Base-by-base conservation (phyloP, 2,113 vertebrate genomes). In the Podarcis muralis region DNA sequence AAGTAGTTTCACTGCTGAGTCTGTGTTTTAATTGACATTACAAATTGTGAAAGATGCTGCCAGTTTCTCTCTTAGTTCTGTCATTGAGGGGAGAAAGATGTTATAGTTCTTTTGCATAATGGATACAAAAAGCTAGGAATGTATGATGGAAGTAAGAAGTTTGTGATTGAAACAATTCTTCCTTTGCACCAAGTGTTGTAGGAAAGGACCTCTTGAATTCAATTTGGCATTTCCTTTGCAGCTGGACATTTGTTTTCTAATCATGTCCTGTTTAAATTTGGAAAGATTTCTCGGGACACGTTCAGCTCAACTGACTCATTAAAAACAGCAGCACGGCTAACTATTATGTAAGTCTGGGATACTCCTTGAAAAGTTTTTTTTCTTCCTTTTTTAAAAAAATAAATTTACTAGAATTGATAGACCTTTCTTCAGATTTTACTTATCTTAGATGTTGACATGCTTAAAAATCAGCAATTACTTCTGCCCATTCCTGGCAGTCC, bases 261-360 rank as follows among this genome's bases (percentile, higher is more conserved):
- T 16, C 23, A 35, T 25, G 40, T 62, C 53, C 16, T 1, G 5
- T 53, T 62, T 40, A 37, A 76, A 85, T 0, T 57, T 85, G 77
- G 76, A 32, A 71, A 53, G 12, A 59, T 81, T 93, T 88, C 30
- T 72, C 15, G 68, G 74, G 30, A 69, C 76, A 23, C 75, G 80
- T 0, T 3, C 16, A 69, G 22, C 16, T 75, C 35, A 53, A 13
- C 30, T 27, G 27, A 3, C 16, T 62, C 48, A 18, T 77, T 59
- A 82, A 25, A 87, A 88, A 80, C 71, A 57, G 2, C 48, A 76
- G 43, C 23, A 25, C 15, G 27, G 9, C 22, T 82, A 68, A 82
- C 65, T 66, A 40, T 23, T 37, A 83, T 5, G 3, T 43, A 43
- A 53, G 37, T 27, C 13, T 16, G 86, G 76, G 12, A 22, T 85